Conservation (phyloP, 2,797 vertebrate species). For the Sparus aurata region DNA sequence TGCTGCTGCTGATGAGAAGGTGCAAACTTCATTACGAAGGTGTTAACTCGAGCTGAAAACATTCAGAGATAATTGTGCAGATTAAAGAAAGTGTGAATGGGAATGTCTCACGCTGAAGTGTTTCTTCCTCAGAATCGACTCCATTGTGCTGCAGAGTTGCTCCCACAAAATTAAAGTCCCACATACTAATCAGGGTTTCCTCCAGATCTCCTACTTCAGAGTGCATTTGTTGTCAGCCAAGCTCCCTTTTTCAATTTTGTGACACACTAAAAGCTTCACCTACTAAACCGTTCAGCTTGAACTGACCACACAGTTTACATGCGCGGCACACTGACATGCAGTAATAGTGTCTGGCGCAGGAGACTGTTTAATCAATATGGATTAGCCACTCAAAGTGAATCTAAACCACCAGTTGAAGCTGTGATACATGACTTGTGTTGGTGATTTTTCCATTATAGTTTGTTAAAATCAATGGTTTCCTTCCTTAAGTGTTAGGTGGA, state of each 20-base stretch:
- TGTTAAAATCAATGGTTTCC: background rate
- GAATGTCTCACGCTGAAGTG: constrained; percentile 62
- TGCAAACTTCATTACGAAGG: constrained; percentile 77
- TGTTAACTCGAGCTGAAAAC: constrained; percentile 60
- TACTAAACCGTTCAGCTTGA: background rate
- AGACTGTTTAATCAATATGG: constrained; percentile 29
- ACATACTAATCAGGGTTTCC: constrained; percentile 38
- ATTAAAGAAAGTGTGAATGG: constrained; percentile 74
- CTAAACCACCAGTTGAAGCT: constrained; percentile 1
- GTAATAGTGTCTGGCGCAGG: constrained; percentile 11
- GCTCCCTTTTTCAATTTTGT: background rate
- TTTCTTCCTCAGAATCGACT: constrained; percentile 53
- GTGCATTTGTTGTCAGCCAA: constrained; percentile 1
- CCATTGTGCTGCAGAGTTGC: constrained; percentile 15
- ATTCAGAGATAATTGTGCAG: constrained; percentile 68
- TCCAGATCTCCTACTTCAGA: constrained; percentile 1
- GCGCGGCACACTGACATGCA: constrained; percentile 16
- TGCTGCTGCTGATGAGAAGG: constrained; percentile 42
- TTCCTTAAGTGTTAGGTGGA: background rate
- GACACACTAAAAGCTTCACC: background rate
- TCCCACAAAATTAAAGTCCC: constrained; percentile 42
- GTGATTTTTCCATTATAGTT: background rate
- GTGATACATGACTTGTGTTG: background rate
- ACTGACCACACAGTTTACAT: background rate
- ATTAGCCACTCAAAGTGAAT: constrained; percentile 24